Evolutionary conservation across 2,888 invertebrate genomes (phyloP).

Genomic region (Tetragonisca angustula): DNA sequence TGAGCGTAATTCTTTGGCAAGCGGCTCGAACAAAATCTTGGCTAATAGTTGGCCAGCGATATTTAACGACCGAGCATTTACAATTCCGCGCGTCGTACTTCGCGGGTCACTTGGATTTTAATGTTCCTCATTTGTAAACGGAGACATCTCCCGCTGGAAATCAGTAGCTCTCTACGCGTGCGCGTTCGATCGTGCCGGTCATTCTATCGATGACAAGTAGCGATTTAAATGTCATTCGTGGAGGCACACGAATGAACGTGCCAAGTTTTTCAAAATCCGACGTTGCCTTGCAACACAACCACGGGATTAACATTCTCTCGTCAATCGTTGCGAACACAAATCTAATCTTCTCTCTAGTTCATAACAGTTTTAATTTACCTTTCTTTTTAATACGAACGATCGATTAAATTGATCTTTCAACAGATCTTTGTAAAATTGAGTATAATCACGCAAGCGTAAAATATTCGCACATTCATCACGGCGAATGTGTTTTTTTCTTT

Average conservation of each 20-base stretch:
- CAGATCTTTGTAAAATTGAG: too few relatives aligned
- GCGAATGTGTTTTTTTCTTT: not conserved
- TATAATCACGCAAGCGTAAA: not conserved
- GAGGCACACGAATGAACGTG: constrained; percentile 45
- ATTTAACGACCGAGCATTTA: constrained; percentile 18
- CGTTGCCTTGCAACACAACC: constrained; percentile 9
- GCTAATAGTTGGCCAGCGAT: constrained; percentile 3
- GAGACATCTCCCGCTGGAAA: constrained; percentile 39
- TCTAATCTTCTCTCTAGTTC: not conserved
- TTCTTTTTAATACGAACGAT: not conserved
- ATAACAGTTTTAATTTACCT: not conserved
- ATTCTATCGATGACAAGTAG: constrained; percentile 46
- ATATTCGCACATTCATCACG: not conserved
- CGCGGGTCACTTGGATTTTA: constrained; percentile 40
- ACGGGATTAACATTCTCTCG: constrained; percentile 9
- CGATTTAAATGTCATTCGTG: constrained; percentile 44
- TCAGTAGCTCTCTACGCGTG: constrained; percentile 47
- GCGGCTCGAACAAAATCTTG: constrained; percentile 15
- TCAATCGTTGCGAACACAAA: not conserved
- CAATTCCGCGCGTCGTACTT: constrained; percentile 25
- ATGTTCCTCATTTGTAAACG: constrained; percentile 52
- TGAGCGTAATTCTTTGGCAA: constrained; percentile 1
- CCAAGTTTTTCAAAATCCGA: constrained; percentile 16
- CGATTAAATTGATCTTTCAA: not conserved
- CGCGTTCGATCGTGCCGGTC: constrained; percentile 47